phyloP scores from a whole-genome alignment of 2,113 vertebrate genomes.

The Talpa occidentalis region DNA sequence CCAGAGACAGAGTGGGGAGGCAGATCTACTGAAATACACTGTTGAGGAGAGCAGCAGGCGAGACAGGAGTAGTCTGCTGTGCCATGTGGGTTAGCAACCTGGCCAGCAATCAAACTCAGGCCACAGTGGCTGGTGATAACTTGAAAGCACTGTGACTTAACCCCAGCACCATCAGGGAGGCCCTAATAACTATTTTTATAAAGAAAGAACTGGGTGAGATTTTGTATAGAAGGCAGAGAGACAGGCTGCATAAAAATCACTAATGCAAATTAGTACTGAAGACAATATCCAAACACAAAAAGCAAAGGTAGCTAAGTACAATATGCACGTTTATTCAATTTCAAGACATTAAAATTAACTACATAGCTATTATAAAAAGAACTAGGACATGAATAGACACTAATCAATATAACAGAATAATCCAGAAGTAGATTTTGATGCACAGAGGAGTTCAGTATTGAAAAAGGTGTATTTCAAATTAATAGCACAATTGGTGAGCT shows the following conservation, averaged over 20 bases:
- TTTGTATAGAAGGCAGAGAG: neutral
- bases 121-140: no score
- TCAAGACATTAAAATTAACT: conserved; percentile 27
- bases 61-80: no score
- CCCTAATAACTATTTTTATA: neutral
- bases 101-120: no score
- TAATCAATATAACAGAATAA: conserved; percentile 2
- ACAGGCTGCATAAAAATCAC: conserved; percentile 10
- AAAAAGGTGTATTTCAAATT: conserved; percentile 17
- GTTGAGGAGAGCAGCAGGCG: no score
- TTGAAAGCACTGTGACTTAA: no score
- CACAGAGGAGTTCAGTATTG: neutral
- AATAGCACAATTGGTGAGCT: neutral
- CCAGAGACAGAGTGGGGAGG: no score
- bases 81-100: no score
- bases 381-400: neutral
- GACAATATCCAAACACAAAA: conserved; percentile 14
- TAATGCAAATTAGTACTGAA: neutral
- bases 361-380: neutral
- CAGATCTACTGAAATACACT: no score
- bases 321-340: neutral
- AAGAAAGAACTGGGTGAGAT: neutral
- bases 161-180: no score
- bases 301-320: neutral
- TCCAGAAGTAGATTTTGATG: neutral